Conservation (phyloP, 2,113 vertebrate genomes). For the Pogona vitticeps region DNA sequence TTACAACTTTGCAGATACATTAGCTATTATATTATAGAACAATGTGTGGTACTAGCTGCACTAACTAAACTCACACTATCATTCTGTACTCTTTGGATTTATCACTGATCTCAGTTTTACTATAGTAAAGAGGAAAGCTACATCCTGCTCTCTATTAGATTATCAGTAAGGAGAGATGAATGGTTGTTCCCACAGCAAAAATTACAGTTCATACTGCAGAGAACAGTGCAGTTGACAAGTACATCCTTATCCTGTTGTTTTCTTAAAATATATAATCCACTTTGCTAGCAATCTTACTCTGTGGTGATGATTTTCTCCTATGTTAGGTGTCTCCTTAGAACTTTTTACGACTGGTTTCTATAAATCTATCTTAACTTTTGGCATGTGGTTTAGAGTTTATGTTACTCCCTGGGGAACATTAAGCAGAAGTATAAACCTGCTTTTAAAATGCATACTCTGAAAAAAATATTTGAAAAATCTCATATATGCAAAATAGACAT, state of each 20-base stretch:
- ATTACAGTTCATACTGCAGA: conserved; percentile 11
- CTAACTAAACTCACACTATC: fast-evolving
- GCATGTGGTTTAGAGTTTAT: conserved; percentile 38
- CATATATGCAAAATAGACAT: neutral
- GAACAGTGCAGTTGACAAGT: neutral
- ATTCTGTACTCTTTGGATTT: neutral
- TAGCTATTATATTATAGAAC: neutral
- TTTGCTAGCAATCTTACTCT: neutral
- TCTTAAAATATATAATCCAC: conserved; percentile 30
- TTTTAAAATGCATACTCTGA: conserved; percentile 20
- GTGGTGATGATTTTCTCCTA: neutral
- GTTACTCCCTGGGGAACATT: conserved; percentile 47
- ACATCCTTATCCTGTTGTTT: conserved; percentile 30
- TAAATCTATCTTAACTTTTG: conserved; percentile 46
- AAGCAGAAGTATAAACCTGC: conserved; percentile 49
- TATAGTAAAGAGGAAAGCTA: neutral
- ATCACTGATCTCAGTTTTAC: neutral
- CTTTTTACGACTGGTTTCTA: conserved; percentile 54
- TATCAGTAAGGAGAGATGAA: neutral
- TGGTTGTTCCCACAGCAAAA: neutral
- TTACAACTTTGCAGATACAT: conserved; percentile 8
- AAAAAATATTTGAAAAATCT: conserved; percentile 1
- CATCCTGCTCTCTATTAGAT: conserved; percentile 23
- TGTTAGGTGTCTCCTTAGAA: conserved; percentile 39
- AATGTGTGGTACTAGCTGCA: neutral